Evolutionary conservation across 2,888 invertebrate species (phyloP).

Genomic region (Gisinianus flammeolus): DNA sequence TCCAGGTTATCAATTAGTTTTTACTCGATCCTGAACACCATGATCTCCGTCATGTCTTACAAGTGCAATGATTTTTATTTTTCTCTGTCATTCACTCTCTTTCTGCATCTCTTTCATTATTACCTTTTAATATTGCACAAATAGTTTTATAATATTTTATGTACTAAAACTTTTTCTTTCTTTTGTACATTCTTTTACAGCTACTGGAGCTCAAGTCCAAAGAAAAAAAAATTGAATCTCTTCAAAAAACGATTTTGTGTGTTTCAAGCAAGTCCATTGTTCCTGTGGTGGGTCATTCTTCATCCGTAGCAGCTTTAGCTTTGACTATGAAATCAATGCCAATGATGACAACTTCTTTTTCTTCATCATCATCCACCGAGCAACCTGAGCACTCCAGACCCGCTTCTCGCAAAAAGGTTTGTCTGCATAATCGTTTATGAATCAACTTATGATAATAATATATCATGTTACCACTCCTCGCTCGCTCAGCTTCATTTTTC

Average conservation of each 20-base stretch:
- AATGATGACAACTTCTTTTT: not conserved
- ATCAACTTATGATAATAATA: constrained; percentile 3
- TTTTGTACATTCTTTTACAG: constrained; percentile 18
- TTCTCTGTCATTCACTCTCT: not conserved
- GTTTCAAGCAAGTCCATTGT: constrained; percentile 16
- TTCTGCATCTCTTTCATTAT: not conserved
- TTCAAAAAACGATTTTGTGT: constrained; percentile 30
- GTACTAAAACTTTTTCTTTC: not conserved
- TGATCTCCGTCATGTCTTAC: not conserved
- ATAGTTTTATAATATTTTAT: not conserved
- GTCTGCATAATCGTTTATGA: not conserved
- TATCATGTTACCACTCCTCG: constrained; percentile 28
- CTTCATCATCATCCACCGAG: constrained; percentile 21
- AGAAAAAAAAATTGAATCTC: constrained; percentile 33
- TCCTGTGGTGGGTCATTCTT: not conserved
- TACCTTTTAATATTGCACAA: not conserved
- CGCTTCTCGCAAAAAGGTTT: constrained; percentile 31
- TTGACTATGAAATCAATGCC: not conserved
- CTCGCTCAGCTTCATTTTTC: not conserved
- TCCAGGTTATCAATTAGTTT: not conserved
- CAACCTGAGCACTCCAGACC: constrained; percentile 23
- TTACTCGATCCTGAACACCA: not conserved
- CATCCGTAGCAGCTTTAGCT: not conserved
- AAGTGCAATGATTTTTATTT: not conserved
- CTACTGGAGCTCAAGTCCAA: constrained; percentile 42